A percentile compares a stretch with the other conserved stretches of the same genome.
Conservation (phyloP, 2,113 vertebrate species). For the Isurus oxyrinchus region DNA sequence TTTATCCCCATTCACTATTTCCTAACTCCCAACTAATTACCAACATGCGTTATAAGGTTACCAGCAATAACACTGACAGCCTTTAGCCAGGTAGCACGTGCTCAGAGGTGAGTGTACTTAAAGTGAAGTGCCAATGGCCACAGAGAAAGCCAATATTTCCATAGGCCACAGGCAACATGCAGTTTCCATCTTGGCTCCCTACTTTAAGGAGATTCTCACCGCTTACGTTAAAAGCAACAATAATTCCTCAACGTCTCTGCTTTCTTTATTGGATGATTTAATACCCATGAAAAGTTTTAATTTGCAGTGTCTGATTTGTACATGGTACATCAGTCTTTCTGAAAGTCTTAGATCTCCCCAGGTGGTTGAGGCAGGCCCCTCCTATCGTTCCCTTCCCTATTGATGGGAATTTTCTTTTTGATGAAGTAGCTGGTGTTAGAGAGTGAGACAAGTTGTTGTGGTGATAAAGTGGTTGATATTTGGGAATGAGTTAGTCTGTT, state of each 20-base stretch:
- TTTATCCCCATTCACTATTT: no score
- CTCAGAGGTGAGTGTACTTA: not conserved
- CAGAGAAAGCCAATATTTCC: not conserved
- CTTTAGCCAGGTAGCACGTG: not conserved
- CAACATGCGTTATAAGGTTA: not conserved
- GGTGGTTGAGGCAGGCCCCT: not conserved
- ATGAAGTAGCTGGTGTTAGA: not conserved
- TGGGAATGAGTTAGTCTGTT: not conserved
- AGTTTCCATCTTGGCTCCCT: not conserved
- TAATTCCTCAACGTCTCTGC: not conserved
- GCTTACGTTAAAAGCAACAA: not conserved
- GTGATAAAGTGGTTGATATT: not conserved
- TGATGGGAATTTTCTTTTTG: not conserved
- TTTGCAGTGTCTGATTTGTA: not conserved
- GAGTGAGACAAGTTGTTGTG: not conserved
- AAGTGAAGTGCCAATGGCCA: not conserved
- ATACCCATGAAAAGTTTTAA: not conserved
- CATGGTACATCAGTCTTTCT: not conserved
- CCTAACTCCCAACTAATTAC: not conserved
- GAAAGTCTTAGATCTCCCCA: not conserved
- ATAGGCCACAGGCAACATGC: not conserved
- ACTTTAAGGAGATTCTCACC: not conserved
- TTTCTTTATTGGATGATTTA: not conserved
- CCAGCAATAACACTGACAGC: not conserved
- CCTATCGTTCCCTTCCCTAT: not conserved